These are phyloP conservation scores for Lasioglossum morio DNA, from an alignment of 2,888 invertebrate genomes.

Conservation along the genomic window DNA sequence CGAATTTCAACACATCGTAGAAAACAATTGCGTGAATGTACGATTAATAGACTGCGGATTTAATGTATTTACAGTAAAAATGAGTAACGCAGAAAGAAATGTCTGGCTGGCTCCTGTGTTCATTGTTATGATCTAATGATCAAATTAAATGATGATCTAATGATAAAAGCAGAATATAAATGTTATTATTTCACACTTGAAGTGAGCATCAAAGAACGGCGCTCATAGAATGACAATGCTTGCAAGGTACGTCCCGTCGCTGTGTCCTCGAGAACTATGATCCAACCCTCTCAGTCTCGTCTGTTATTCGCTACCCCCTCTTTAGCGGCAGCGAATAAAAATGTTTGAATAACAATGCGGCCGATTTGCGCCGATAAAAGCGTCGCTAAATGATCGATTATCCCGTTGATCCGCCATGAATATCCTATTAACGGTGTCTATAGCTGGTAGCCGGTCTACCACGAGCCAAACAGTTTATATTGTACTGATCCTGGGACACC, in stretches of 20 bases:
- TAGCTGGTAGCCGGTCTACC: conserved; percentile 9
- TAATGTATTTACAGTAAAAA: neutral
- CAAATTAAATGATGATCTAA: too few species aligned
- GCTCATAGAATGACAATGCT: neutral
- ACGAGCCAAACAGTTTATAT: conserved; percentile 41
- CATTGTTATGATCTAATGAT: too few species aligned
- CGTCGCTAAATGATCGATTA: conserved; percentile 22
- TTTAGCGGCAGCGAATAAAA: conserved; percentile 33
- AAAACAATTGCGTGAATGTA: neutral
- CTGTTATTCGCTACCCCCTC: neutral
- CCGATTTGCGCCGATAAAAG: conserved; percentile 31
- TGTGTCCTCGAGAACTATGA: conserved; percentile 15
- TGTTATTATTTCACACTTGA: neutral
- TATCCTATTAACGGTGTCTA: conserved; percentile 7
- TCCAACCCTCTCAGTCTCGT: neutral
- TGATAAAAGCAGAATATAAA: neutral
- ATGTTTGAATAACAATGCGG: conserved; percentile 43
- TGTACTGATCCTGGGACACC: neutral
- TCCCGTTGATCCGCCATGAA: conserved; percentile 34
- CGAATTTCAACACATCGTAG: conserved; percentile 29
- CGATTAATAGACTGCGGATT: neutral
- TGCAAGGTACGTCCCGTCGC: conserved; percentile 2
- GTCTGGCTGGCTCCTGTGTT: too few species aligned
- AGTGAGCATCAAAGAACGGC: neutral
- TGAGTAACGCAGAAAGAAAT: neutral